phyloP scores from a whole-genome alignment of 2,888 invertebrate species.

The Gymnocheta viridis region DNA sequence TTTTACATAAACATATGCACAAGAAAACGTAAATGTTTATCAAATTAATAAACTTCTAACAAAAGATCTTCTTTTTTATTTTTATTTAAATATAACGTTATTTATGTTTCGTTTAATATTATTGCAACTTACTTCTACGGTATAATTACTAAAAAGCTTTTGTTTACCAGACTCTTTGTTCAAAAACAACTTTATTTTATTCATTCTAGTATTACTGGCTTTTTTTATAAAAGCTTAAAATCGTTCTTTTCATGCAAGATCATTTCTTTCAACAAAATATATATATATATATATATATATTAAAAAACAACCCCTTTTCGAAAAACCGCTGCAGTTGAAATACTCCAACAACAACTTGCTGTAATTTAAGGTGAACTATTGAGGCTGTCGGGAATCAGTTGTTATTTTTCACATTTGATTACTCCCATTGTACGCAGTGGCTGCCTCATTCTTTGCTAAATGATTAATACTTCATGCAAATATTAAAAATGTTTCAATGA shows the following conservation, averaged over 20 bases:
- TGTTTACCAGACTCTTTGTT: slow-evolving; percentile 32
- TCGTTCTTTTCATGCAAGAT: slow-evolving; percentile 41
- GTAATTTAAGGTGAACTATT: slow-evolving; percentile 66
- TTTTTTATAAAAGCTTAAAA: slow-evolving; percentile 32
- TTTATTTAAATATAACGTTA: neutral
- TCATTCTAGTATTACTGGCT: slow-evolving; percentile 55
- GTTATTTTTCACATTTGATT: slow-evolving; percentile 58
- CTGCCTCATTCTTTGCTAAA: slow-evolving; percentile 32
- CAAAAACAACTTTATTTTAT: slow-evolving; percentile 46
- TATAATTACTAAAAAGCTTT: slow-evolving; percentile 43
- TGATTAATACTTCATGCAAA: slow-evolving; percentile 69
- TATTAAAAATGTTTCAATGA: slow-evolving; percentile 45
- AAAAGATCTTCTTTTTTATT: neutral
- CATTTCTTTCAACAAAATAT: slow-evolving; percentile 53
- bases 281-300: no score
- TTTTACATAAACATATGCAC: no score
- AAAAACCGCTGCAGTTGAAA: slow-evolving; percentile 4
- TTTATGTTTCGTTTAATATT: neutral
- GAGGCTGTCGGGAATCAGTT: slow-evolving; percentile 36
- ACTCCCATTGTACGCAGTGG: slow-evolving; percentile 58
- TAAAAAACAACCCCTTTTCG: slow-evolving; percentile 48
- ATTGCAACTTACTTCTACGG: slow-evolving; percentile 46
- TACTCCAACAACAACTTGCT: slow-evolving; percentile 72
- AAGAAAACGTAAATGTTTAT: no score
- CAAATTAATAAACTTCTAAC: no score